Conservation (phyloP, 2,888 invertebrate species). For the Drosophila leonis region DNA sequence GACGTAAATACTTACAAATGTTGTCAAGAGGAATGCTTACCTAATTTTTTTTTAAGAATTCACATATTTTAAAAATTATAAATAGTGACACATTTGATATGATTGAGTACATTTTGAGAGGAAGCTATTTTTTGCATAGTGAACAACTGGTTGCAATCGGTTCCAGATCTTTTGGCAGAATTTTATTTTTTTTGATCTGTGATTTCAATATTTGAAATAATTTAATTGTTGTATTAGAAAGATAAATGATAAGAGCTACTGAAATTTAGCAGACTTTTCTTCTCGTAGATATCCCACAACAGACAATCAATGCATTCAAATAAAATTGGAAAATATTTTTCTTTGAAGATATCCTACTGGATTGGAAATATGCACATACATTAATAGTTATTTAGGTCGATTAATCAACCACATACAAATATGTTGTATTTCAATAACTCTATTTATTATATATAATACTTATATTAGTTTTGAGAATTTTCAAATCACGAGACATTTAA, state of each 20-base stretch:
- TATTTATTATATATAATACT: slow-evolving; percentile 4
- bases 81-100: neutral
- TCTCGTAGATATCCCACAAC: neutral
- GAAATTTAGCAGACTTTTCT: neutral
- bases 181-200: neutral
- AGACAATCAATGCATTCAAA: neutral
- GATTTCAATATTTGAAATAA: neutral
- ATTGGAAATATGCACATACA: slow-evolving; percentile 5
- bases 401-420: slow-evolving; percentile 4
- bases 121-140: neutral
- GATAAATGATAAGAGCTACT: neutral
- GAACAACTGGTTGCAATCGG: neutral
- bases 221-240: neutral
- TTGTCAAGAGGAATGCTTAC: neutral
- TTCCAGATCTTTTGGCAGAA: neutral
- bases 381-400: slow-evolving; percentile 9
- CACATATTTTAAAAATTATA: neutral
- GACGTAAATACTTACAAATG: neutral
- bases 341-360: neutral
- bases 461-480: slow-evolving; percentile 6
- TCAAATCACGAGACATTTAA: slow-evolving; percentile 14
- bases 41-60: neutral
- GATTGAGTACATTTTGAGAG: neutral
- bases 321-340: neutral
- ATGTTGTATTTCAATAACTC: neutral